Evolutionary conservation across 64 coral and sea anemone species (phyloP), one percentile per base, ranked within the genome.

Genomic region (Pachyseris speciosa): DNA sequence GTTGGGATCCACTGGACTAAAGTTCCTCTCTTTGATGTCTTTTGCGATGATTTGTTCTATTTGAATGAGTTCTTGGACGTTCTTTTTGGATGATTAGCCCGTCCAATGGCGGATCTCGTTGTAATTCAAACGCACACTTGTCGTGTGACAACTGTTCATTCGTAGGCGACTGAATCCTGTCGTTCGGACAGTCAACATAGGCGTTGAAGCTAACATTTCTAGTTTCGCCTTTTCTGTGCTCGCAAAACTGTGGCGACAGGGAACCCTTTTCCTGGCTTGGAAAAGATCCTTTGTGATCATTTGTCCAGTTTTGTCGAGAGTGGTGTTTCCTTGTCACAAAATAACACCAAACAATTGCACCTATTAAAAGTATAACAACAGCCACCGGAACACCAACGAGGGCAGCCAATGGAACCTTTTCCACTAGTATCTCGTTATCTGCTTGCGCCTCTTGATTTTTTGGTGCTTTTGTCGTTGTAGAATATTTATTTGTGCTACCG

Each of bases 311-410:
- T 75, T 58, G 44, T 16, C 17, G 28, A 71, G 40, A 37, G 19
- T 81, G 78, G 24, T 74, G 89, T 51, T 43, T 72, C 6, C 52
- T 71, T 26, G 69, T 84, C 48, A 84, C 52, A 13, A 91, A 67
- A 47, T 91, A 91, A 25, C 89, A 91, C 89, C 89, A 91, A 22
- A 91, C 70, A 51, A 91, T 91, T 16, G 80, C 41, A 1, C 40
- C 79, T 7, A 84, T 91, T 22, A 91, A 58, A 44, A 91, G 36
- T 37, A 49, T 37, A 20, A 52, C 41, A 16, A 91, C 50, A 16
- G 89, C 89, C 8, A 83, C 25, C 13, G 89, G 89, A 5, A 91
- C 67, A 8, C 64, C 79, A 60, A 91, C 84, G 9, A 91, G 12
- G 28, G 79, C 89, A 40, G 89, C 78, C 6, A 91, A 57, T 47